Evolutionary conservation across 2,113 vertebrate genomes (phyloP).

Genomic region (Pionites leucogaster): DNA sequence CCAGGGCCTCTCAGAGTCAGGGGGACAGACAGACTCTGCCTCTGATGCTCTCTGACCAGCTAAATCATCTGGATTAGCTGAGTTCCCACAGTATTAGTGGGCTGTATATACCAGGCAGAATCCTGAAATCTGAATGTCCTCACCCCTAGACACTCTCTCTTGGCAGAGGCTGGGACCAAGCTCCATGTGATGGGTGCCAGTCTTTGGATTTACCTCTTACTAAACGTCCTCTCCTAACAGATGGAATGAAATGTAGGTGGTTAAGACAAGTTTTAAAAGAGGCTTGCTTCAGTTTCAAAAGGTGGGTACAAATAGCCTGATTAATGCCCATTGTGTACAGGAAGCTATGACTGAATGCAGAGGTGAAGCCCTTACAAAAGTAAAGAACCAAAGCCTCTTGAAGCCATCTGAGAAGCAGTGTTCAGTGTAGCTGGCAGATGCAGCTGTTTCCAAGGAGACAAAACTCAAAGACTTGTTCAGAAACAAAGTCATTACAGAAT

Average conservation of each 20-base stretch:
- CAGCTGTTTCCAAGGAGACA: neutral
- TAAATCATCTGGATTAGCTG: neutral
- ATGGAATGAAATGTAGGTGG: neutral
- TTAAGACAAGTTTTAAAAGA: neutral
- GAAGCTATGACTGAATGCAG: neutral
- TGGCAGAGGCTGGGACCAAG: neutral
- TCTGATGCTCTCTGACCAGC: neutral
- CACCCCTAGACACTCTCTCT: neutral
- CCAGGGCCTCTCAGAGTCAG: neutral
- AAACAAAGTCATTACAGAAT: neutral
- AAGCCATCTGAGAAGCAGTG: neutral
- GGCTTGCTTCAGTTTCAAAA: neutral
- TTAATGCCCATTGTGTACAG: neutral
- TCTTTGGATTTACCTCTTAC: neutral
- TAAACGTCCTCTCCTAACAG: neutral
- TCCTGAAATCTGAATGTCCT: neutral
- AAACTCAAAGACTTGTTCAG: neutral
- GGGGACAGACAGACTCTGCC: neutral
- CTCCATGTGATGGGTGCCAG: accelerated
- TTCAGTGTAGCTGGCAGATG: neutral
- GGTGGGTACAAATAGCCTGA: neutral
- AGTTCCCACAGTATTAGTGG: neutral
- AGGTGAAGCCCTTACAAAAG: neutral
- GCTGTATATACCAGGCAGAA: neutral
- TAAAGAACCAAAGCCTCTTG: neutral